phyloP scores from a whole-genome alignment of 2,113 vertebrate species.

The Ivindomyrus marchei region DNA sequence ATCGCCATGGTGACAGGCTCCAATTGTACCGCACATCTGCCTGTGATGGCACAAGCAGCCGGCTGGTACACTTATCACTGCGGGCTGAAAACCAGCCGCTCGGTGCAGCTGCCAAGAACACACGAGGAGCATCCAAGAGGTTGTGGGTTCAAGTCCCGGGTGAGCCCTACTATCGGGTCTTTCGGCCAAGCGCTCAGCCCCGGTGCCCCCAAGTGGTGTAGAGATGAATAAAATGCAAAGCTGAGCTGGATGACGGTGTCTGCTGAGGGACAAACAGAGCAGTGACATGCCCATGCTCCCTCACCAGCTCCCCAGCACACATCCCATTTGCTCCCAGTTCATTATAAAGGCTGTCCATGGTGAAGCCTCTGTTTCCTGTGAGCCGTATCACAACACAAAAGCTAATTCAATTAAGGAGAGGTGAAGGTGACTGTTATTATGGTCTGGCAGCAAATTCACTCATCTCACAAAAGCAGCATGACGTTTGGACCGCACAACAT shows the following conservation, averaged over 20 bases:
- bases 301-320: background rate
- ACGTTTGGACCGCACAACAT: constrained; percentile 20
- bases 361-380: background rate
- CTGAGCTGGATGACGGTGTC: background rate
- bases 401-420: constrained; percentile 36
- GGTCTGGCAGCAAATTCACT: constrained; percentile 23
- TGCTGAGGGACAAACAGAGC: background rate
- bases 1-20: constrained; percentile 31
- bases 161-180: background rate
- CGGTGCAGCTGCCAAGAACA: background rate
- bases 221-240: background rate
- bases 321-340: background rate
- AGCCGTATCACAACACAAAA: background rate
- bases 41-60: background rate
- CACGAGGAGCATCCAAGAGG: background rate
- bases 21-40: background rate
- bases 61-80: background rate
- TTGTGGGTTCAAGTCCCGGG: background rate
- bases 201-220: background rate
- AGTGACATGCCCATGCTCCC: background rate
- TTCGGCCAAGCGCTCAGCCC: background rate
- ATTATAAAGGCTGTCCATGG: background rate
- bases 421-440: constrained; percentile 33
- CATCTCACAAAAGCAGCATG: constrained; percentile 27
- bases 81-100: background rate